Conservation (phyloP, 2,797 vertebrate species). For the Antrozous pallidus region DNA sequence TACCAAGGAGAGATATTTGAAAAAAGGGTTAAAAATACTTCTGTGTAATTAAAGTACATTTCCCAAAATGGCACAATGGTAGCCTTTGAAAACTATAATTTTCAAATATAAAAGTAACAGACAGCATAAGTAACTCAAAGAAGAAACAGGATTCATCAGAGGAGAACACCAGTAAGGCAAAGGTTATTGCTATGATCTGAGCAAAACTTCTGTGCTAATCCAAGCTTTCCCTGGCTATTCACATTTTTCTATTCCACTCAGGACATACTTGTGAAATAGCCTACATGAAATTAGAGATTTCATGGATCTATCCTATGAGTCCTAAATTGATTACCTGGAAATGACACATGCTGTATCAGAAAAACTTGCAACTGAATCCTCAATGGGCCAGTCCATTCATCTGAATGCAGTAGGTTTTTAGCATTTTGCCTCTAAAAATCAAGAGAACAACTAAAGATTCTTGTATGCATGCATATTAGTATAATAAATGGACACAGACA, state of each 20-base stretch:
- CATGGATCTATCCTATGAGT: not conserved
- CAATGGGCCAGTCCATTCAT: not conserved
- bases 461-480: no score
- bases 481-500: no score
- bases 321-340: not conserved
- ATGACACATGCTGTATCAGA: not conserved
- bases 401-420: not conserved
- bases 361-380: not conserved
- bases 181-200: not conserved
- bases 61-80: not conserved
- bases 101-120: constrained; percentile 11
- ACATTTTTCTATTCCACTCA: not conserved
- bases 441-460: not conserved
- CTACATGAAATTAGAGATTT: not conserved
- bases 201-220: not conserved
- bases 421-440: not conserved
- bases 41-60: constrained; percentile 32
- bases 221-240: not conserved
- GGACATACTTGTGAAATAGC: not conserved
- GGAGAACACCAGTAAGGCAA: not conserved
- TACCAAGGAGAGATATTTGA: constrained; percentile 33
- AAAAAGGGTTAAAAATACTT: not conserved
- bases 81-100: not conserved
- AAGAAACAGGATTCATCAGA: not conserved
- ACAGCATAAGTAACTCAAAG: not conserved